A percentile compares a stretch with the other conserved stretches of the same genome.
phyloP scores from a whole-genome alignment of 2,888 invertebrate genomes.

The Lacanobia oleracea region DNA sequence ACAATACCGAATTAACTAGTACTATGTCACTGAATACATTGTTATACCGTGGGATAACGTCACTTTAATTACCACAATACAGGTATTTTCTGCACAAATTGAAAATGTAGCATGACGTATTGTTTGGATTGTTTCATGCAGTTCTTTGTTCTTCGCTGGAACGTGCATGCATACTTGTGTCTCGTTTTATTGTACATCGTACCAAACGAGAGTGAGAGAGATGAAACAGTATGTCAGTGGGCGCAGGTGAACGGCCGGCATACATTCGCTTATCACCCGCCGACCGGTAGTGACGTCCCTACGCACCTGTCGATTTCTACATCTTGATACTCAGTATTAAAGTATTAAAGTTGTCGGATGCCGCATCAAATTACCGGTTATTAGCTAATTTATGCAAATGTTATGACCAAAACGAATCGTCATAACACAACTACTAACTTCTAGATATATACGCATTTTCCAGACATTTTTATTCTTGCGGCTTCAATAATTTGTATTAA shows the following conservation, averaged over 20 bases:
- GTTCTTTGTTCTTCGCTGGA: slow-evolving; percentile 72
- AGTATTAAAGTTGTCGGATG: slow-evolving; percentile 55
- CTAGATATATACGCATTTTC: slow-evolving; percentile 16
- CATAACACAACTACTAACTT: slow-evolving; percentile 28
- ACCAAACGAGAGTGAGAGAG: slow-evolving; percentile 74
- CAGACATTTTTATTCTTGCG: slow-evolving; percentile 22
- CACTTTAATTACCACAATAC: slow-evolving; percentile 77
- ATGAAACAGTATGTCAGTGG: slow-evolving; percentile 83
- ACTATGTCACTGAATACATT: slow-evolving; percentile 65
- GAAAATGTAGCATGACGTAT: slow-evolving; percentile 79
- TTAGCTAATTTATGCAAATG: slow-evolving; percentile 52
- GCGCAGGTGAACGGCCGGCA: slow-evolving; percentile 89
- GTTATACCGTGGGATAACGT: slow-evolving; percentile 70
- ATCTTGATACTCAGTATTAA: slow-evolving; percentile 60
- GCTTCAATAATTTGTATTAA: slow-evolving; percentile 40
- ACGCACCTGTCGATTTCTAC: slow-evolving; percentile 83
- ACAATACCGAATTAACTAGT: slow-evolving; percentile 65
- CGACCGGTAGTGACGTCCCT: slow-evolving; percentile 83
- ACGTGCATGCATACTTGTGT: slow-evolving; percentile 55
- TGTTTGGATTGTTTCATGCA: slow-evolving; percentile 76
- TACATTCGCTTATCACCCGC: slow-evolving; percentile 88
- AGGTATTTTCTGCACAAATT: slow-evolving; percentile 79
- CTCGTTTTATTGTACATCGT: slow-evolving; percentile 67
- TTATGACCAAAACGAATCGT: slow-evolving; percentile 6
- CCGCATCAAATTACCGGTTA: slow-evolving; percentile 61